Evolutionary conservation across 2,113 vertebrate genomes (phyloP).

Genomic region (Sinocyclocheilus maitianheensis): DNA sequence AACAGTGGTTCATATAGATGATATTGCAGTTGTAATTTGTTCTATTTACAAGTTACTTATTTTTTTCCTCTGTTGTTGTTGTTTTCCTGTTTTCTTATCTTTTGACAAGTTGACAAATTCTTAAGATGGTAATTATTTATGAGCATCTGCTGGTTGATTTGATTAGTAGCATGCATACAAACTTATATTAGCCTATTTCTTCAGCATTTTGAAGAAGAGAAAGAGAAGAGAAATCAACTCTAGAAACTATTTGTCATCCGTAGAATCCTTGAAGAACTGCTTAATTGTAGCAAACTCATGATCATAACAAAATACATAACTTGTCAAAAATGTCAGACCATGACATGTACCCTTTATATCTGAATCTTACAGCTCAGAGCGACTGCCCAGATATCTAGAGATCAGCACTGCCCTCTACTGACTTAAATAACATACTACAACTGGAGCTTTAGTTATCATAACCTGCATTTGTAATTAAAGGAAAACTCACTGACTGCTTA

Average conservation of each 20-base stretch:
- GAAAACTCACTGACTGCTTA: constrained; percentile 8
- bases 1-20: too few relatives aligned
- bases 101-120: too few relatives aligned
- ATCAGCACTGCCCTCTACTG: constrained; percentile 17
- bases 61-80: too few relatives aligned
- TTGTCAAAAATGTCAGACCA: background rate
- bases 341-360: background rate
- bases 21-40: too few relatives aligned
- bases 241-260: background rate
- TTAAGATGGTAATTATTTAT: too few relatives aligned
- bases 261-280: background rate
- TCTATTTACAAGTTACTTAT: too few relatives aligned
- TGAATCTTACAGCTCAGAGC: background rate
- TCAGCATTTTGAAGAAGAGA: background rate
- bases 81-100: too few relatives aligned
- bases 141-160: too few relatives aligned
- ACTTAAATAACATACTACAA: background rate
- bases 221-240: background rate
- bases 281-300: background rate
- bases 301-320: background rate
- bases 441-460: background rate
- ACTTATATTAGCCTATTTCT: background rate
- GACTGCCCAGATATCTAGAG: background rate
- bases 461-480: background rate
- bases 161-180: background rate